phyloP scores from a whole-genome alignment of 2,888 invertebrate species.

The Agapostemon virescens region DNA sequence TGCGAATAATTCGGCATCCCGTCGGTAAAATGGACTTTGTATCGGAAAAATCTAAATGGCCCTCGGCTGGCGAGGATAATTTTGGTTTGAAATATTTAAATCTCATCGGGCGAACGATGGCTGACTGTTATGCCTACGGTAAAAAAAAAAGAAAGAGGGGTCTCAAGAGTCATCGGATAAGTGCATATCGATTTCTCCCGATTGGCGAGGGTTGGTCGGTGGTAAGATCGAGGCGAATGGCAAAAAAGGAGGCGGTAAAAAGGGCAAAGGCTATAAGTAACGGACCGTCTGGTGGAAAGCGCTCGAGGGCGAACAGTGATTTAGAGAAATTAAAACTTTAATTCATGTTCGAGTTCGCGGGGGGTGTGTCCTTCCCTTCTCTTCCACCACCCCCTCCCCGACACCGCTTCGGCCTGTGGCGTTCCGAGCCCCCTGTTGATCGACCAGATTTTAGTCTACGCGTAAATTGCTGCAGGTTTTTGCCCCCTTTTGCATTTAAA shows the following conservation, averaged over 20 bases:
- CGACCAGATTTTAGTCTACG: conserved; percentile 43
- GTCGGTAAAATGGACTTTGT: background rate
- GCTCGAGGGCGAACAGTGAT: conserved; percentile 78
- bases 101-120: conserved; percentile 24
- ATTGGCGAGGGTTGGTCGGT: conserved; percentile 64
- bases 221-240: conserved; percentile 71
- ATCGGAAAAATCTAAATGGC: background rate
- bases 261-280: conserved; percentile 79
- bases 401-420: conserved; percentile 48
- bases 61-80: background rate
- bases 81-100: conserved; percentile 26
- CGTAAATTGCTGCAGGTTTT: conserved; percentile 50
- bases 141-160: conserved; percentile 26
- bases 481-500: conserved; percentile 14
- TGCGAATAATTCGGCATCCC: background rate
- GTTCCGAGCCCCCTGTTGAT: conserved; percentile 54
- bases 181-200: conserved; percentile 76
- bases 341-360: conserved; percentile 78
- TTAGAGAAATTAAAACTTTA: conserved; percentile 81
- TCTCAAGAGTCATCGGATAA: conserved; percentile 70
- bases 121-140: conserved; percentile 44
- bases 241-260: conserved; percentile 72
- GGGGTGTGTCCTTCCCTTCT: conserved; percentile 62
- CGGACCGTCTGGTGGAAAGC: conserved; percentile 79
- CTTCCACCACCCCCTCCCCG: conserved; percentile 21